Conservation (phyloP, 1,140 invertebrate species). For the Probaryconus sp. region DNA sequence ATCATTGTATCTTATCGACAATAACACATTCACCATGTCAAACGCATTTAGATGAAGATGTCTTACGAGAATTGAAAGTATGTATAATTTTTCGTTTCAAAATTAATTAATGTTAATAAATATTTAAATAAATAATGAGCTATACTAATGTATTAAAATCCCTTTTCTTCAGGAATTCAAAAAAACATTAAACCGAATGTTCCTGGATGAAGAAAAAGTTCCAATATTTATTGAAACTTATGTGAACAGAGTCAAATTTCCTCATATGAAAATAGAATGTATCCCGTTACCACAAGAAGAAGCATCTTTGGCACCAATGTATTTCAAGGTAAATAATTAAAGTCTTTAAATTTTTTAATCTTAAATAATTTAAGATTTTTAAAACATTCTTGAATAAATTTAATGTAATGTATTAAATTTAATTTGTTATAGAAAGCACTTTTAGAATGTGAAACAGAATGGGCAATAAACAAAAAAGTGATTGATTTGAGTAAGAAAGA, state of each 20-base stretch:
- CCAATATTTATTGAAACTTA: slow-evolving; percentile 96
- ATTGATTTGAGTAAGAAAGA: slow-evolving; percentile 87
- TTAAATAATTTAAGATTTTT: background rate
- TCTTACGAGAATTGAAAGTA: slow-evolving; percentile 92
- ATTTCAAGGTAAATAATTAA: slow-evolving; percentile 87
- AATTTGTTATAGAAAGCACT: slow-evolving; percentile 94
- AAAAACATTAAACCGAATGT: slow-evolving; percentile 88
- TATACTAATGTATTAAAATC: too few species aligned
- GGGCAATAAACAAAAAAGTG: slow-evolving; percentile 97
- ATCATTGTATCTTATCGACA: slow-evolving; percentile 94
- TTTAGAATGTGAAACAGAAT: slow-evolving; percentile 95
- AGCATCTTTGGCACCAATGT: slow-evolving; percentile 93
- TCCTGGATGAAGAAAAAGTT: slow-evolving; percentile 84
- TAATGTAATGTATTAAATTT: too few species aligned
- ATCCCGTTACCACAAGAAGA: slow-evolving; percentile 90
- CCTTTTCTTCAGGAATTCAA: slow-evolving; percentile 82
- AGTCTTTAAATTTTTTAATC: background rate
- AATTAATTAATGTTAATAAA: too few species aligned
- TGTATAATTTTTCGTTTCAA: too few species aligned
- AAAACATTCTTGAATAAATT: too few species aligned
- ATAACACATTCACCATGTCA: slow-evolving; percentile 87
- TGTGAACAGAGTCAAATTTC: slow-evolving; percentile 84
- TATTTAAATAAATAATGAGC: too few species aligned
- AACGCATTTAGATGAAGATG: slow-evolving; percentile 94
- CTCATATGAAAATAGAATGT: slow-evolving; percentile 94